Evolutionary conservation across 2,113 vertebrate species (phyloP).

Genomic region (Microcebus tavaratra): DNA sequence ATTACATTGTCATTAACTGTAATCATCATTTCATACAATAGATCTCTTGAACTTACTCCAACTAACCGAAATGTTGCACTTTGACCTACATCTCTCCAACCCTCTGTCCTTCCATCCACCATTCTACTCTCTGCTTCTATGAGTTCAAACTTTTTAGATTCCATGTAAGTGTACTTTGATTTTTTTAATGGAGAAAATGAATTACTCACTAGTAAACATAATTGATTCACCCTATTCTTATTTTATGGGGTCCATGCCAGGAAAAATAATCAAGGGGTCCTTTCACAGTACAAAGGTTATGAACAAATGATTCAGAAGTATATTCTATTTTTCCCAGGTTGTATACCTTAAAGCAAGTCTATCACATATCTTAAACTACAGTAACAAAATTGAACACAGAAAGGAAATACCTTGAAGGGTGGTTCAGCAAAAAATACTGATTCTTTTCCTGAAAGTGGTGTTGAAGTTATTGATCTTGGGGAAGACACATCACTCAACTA

Average conservation of each 20-base stretch:
- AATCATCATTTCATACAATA: background rate
- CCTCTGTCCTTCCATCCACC: no score
- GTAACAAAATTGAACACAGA: background rate
- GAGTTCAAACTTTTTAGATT: background rate
- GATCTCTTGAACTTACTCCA: background rate
- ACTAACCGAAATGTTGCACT: background rate
- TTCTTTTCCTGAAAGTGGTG: slow-evolving; percentile 87
- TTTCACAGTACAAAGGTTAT: background rate
- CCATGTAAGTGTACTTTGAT: background rate
- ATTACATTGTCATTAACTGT: background rate
- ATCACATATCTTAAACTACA: background rate
- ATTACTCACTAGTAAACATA: background rate
- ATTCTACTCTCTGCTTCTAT: background rate
- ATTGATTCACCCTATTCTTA: background rate
- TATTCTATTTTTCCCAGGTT: background rate
- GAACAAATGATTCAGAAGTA: background rate
- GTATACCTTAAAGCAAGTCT: background rate
- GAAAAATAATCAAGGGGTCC: background rate
- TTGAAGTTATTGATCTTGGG: slow-evolving; percentile 86
- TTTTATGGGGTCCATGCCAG: background rate
- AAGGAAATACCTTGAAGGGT: slow-evolving; percentile 83
- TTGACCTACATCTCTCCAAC: background rate
- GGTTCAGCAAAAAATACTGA: slow-evolving; percentile 85
- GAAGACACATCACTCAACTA: slow-evolving; percentile 86
- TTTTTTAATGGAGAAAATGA: slow-evolving; percentile 30